A percentile compares a stretch with the other conserved stretches of the same genome.
Conservation (phyloP, 1,140 invertebrate genomes). For the Formica selysi region DNA sequence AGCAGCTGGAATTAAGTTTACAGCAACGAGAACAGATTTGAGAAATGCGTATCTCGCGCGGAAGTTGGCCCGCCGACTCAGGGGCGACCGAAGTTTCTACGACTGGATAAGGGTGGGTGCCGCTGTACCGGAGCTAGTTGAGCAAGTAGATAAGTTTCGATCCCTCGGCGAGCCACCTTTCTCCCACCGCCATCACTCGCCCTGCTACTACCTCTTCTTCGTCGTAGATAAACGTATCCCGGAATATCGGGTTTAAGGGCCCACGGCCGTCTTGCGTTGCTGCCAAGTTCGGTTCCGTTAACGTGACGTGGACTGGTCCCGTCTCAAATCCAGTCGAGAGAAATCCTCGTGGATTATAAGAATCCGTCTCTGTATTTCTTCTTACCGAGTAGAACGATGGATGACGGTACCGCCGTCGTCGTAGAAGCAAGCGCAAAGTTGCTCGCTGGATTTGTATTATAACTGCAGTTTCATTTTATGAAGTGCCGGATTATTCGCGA, state of each 20-base stretch:
- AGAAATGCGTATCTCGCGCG: constrained; percentile 82
- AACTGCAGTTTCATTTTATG: constrained; percentile 24
- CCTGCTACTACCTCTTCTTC: constrained; percentile 59
- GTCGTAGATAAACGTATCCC: constrained; percentile 77
- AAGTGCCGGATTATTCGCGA: not conserved
- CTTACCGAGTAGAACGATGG: constrained; percentile 34
- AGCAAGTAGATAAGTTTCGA: constrained; percentile 85
- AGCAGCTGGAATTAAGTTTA: constrained; percentile 71
- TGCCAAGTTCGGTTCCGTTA: constrained; percentile 66
- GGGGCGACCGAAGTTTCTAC: constrained; percentile 78
- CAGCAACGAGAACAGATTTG: constrained; percentile 79
- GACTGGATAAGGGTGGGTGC: constrained; percentile 81
- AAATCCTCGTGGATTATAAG: constrained; percentile 72
- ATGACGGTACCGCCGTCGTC: constrained; percentile 1
- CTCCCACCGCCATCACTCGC: constrained; percentile 75
- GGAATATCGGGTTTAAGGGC: constrained; percentile 69
- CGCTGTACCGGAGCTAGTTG: constrained; percentile 82
- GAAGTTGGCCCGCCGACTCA: constrained; percentile 81
- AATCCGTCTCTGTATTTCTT: constrained; percentile 50
- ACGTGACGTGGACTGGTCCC: constrained; percentile 59
- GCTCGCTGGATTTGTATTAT: constrained; percentile 34
- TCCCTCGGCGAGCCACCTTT: constrained; percentile 82
- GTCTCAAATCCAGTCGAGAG: constrained; percentile 40
- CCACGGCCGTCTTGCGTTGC: constrained; percentile 62
- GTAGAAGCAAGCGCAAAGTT: constrained; percentile 36